Percentiles rank a stretch among this genome's conserved stretches.
Evolutionary conservation across 1,140 invertebrate genomes (phyloP).

Genomic region (Apis florea): DNA sequence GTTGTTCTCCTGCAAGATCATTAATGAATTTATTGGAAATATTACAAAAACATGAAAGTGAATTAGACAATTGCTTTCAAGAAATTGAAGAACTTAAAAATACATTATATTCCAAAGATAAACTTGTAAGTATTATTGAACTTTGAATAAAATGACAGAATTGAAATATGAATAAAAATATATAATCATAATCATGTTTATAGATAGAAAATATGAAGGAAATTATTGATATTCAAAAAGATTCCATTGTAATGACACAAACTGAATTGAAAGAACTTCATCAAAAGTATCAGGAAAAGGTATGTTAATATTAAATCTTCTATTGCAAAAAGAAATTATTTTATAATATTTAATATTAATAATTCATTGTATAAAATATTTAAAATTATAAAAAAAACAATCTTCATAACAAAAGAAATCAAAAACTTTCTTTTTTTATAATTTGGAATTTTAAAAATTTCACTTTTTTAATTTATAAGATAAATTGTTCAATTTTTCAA

Average conservation of each 20-base stretch:
- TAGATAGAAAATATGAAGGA: constrained; percentile 76
- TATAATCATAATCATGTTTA: neutral
- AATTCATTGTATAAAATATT: neutral
- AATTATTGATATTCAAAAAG: constrained; percentile 76
- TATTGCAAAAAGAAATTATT: neutral
- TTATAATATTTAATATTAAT: neutral
- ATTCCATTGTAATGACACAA: constrained; percentile 74
- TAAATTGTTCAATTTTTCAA: no score
- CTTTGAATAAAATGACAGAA: no score
- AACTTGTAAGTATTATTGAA: constrained; percentile 69
- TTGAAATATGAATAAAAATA: neutral
- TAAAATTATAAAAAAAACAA: neutral
- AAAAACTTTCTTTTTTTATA: no score
- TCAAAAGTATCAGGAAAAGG: constrained; percentile 75
- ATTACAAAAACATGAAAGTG: constrained; percentile 65
- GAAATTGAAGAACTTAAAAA: constrained; percentile 72
- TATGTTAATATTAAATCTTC: constrained; percentile 48
- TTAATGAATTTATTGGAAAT: constrained; percentile 61
- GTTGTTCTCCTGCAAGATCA: constrained; percentile 53
- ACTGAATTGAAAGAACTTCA: constrained; percentile 73
- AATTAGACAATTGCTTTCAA: constrained; percentile 65
- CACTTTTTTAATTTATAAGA: no score
- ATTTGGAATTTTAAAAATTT: no score
- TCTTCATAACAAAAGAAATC: no score
- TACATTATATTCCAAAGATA: constrained; percentile 72